Conservation (phyloP, 2,888 invertebrate species). For the Luperina testacea region DNA sequence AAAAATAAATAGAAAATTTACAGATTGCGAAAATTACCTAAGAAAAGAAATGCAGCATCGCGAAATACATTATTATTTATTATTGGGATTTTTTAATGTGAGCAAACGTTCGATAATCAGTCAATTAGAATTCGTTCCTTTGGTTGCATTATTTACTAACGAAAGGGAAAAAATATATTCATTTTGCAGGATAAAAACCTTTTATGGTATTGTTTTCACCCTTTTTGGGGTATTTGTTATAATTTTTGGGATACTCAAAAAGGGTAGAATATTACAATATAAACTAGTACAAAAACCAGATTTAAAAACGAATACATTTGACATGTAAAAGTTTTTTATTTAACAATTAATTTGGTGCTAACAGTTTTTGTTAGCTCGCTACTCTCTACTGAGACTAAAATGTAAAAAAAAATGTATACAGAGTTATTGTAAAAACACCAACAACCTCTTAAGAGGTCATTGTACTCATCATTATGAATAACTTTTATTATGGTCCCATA, state of each 20-base stretch:
- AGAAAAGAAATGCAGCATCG: not conserved
- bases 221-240: constrained; percentile 2
- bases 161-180: not conserved
- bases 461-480: too few species aligned
- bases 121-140: constrained; percentile 29
- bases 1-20: constrained; percentile 2
- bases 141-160: not conserved
- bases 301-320: not conserved
- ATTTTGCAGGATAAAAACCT: not conserved
- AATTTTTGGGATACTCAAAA: not conserved
- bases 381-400: constrained; percentile 20
- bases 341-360: constrained; percentile 48
- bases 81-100: not conserved
- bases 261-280: constrained; percentile 4
- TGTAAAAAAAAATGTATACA: constrained; percentile 18
- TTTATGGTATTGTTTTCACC: not conserved
- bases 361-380: constrained; percentile 51
- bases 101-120: not conserved
- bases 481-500: too few species aligned
- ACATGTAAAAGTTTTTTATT: not conserved
- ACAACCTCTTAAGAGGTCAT: too few species aligned
- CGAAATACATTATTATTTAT: not conserved
- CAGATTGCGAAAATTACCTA: not conserved
- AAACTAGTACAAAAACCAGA: not conserved
- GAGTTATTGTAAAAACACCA: too few species aligned